Evolutionary conservation across 2,113 vertebrate genomes (phyloP).

Genomic region (Malurus cyaneus): DNA sequence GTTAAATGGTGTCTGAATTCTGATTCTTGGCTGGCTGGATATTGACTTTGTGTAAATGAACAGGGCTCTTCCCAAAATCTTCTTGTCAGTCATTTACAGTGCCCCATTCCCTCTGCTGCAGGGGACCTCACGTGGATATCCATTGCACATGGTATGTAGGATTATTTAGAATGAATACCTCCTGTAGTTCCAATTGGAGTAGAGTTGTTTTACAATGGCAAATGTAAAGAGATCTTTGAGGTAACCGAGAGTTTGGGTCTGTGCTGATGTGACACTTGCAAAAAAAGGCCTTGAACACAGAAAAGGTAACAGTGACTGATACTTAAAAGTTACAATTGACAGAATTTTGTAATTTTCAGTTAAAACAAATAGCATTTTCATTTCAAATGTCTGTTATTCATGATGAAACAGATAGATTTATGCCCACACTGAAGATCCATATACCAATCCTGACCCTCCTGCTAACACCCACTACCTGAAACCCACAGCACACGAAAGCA

Average conservation of each 20-base stretch:
- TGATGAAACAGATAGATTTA: background rate
- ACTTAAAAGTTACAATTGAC: background rate
- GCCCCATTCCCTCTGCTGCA: background rate
- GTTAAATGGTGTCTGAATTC: background rate
- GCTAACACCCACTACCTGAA: background rate
- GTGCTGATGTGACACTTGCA: background rate
- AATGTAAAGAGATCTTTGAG: background rate
- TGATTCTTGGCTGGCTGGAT: background rate
- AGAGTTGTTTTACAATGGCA: background rate
- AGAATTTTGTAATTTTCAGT: background rate
- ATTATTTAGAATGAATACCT: background rate
- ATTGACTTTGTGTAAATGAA: background rate
- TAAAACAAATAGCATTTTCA: background rate
- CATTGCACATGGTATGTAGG: rapidly evolving
- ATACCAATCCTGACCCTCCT: background rate
- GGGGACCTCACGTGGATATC: rapidly evolving
- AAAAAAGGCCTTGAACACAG: background rate
- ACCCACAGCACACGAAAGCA: background rate
- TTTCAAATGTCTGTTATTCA: background rate
- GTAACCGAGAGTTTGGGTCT: background rate
- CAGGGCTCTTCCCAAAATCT: background rate
- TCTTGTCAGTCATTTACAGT: background rate
- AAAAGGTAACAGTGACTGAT: background rate
- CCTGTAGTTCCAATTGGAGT: background rate
- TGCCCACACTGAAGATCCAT: background rate